Conservation (phyloP, 2,797 vertebrate genomes). For the Pelobates cultripes region DNA sequence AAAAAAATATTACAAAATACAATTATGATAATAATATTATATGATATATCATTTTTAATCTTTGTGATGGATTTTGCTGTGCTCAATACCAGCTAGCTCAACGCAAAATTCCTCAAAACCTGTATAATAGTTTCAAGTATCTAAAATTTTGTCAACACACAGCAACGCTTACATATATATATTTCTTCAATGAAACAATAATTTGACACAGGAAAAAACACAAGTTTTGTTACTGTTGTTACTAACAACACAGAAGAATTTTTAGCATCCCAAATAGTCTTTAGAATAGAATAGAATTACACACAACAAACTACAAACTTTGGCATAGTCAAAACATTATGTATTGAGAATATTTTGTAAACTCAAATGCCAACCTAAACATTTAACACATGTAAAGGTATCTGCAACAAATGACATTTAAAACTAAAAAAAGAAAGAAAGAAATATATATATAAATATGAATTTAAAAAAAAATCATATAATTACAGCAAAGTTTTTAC, state of each 20-base stretch:
- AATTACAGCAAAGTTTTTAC: not conserved
- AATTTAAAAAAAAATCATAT: too few species aligned
- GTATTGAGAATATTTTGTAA: not conserved
- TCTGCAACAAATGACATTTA: not conserved
- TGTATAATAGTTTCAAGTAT: not conserved
- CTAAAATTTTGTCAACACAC: not conserved
- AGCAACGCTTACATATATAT: not conserved
- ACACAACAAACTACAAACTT: not conserved
- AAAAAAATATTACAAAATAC: too few species aligned
- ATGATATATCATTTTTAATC: too few species aligned
- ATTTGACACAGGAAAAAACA: not conserved
- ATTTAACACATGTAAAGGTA: not conserved
- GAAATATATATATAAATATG: too few species aligned
- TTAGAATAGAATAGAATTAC: not conserved
- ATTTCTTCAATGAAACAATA: not conserved
- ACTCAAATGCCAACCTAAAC: not conserved
- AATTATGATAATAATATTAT: too few species aligned
- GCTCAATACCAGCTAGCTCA: too few species aligned
- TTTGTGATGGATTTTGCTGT: too few species aligned
- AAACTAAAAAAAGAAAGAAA: not conserved
- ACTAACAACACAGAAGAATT: not conserved
- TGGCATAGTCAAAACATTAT: constrained; percentile 1
- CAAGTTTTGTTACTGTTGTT: not conserved
- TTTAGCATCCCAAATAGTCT: not conserved
- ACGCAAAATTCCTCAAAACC: not conserved